Evolutionary conservation across 2,888 invertebrate species (phyloP), one percentile per base, ranked within the genome.

Genomic region (Xanthorhoe designata): DNA sequence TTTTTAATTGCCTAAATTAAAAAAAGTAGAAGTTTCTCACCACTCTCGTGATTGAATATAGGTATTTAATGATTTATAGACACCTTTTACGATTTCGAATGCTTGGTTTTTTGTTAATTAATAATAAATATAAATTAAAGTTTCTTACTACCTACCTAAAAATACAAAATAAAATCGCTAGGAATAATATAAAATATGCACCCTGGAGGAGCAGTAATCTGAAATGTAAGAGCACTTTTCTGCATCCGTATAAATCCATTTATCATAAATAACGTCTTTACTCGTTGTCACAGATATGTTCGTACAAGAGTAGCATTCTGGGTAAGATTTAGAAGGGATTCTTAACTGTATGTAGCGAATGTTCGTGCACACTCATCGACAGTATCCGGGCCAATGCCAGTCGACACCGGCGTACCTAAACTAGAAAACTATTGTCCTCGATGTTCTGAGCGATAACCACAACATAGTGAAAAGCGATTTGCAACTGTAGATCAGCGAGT

Each of bases 351-450:
- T 63, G 73, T 75, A 78, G 35, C 78, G 77, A 84, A 76, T 86
- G 84, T 88, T 91, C 92, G 91, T 90, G 89, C 84, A 85, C 87
- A 84, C 87, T 88, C 90, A 85, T 89, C 88, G 89, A 75, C 88
- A 84, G 84, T 91, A 92, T 91, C 88, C 92, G 91, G 91, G 91
- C 92, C 92, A 93, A 92, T 92, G 92, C 91, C 92, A 91, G 87
- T 84, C 80, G 81, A 75, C 82, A 79, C 72, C 76, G 87, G 85
- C 85, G 89, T 90, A 90, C 90, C 91, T 92, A 92, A 92, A 91
- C 92, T 92, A 92, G 92, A 92, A 91, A 92, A 92, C 88, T 91
- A 92, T 92, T 92, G 92, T 92, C 92, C 92, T 92, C 92, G 92
- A 92, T 90, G 90, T 89, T 91, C 86, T 82, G 83, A 89, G 86